Conservation (phyloP, 2,797 vertebrate genomes). For the Holocentrus rufus region DNA sequence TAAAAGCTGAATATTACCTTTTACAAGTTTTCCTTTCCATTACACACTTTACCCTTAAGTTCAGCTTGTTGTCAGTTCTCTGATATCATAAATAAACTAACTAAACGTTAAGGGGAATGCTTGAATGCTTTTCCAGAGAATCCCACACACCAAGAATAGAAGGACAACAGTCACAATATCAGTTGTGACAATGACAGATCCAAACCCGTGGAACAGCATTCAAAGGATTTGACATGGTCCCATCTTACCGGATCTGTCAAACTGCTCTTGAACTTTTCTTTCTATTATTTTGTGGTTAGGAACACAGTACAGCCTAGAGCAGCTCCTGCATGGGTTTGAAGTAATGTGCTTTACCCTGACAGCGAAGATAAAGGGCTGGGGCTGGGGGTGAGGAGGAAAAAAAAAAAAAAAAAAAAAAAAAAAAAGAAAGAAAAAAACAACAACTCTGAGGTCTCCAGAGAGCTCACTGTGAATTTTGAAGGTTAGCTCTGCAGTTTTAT, state of each 20-base stretch:
- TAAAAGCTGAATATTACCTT: constrained; percentile 47
- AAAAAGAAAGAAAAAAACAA: constrained; percentile 32
- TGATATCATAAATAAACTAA: constrained; percentile 52
- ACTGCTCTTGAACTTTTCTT: constrained; percentile 69
- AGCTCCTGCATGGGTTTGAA: constrained; percentile 72
- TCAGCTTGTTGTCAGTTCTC: constrained; percentile 7
- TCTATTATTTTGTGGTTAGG: constrained; percentile 56
- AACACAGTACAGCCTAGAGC: constrained; percentile 62
- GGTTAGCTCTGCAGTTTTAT: constrained; percentile 65
- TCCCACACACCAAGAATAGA: constrained; percentile 52
- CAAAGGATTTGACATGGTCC: constrained; percentile 70
- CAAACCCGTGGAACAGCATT: constrained; percentile 60
- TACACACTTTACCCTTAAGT: constrained; percentile 23
- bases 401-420: too few species aligned
- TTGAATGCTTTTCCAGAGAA: constrained; percentile 36
- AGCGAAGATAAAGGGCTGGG: constrained; percentile 70
- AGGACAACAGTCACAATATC: constrained; percentile 52
- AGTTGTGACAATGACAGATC: constrained; percentile 73
- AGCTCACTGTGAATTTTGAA: constrained; percentile 64
- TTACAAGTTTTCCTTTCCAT: constrained; percentile 35
- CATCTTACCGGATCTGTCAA: constrained; percentile 71
- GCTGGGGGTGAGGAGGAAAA: constrained; percentile 47
- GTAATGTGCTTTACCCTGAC: constrained; percentile 75
- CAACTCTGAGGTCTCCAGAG: constrained; percentile 50
- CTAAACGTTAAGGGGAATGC: constrained; percentile 49